Conservation (phyloP, 1,140 invertebrate species). For the Chlorops oryzae region DNA sequence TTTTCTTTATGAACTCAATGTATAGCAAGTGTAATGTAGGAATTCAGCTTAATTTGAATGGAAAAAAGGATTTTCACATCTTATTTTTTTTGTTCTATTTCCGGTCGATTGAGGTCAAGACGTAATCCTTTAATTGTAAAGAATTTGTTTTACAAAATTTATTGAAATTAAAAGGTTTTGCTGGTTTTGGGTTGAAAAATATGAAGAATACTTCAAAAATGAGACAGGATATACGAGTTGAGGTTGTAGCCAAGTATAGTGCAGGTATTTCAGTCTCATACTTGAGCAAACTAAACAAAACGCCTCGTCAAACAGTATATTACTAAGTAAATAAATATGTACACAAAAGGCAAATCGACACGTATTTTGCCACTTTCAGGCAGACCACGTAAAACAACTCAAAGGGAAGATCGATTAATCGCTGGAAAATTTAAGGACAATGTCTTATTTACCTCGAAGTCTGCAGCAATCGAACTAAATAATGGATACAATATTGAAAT, state of each 20-base stretch:
- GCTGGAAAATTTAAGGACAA: background rate
- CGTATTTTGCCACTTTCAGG: background rate
- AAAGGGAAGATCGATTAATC: background rate
- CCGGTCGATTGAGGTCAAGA: too few relatives aligned
- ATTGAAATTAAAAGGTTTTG: too few relatives aligned
- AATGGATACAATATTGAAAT: background rate
- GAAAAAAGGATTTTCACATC: too few relatives aligned
- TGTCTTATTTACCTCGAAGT: background rate
- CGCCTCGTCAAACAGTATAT: background rate
- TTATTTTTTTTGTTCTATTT: too few relatives aligned
- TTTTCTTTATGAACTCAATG: too few relatives aligned
- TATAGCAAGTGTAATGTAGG: too few relatives aligned
- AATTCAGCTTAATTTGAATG: too few relatives aligned
- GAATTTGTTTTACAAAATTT: too few relatives aligned
- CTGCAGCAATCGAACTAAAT: background rate
- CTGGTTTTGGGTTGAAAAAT: too few relatives aligned
- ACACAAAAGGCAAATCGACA: background rate
- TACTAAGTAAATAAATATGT: background rate
- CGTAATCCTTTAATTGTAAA: too few relatives aligned
- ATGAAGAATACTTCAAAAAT: too few relatives aligned
- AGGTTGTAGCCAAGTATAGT: background rate
- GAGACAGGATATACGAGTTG: background rate
- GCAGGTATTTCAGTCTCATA: background rate
- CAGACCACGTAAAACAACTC: background rate
- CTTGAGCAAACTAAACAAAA: background rate